Base-by-base conservation (phyloP, 1,140 invertebrate genomes). In the Ridgeia piscesae region DNA sequence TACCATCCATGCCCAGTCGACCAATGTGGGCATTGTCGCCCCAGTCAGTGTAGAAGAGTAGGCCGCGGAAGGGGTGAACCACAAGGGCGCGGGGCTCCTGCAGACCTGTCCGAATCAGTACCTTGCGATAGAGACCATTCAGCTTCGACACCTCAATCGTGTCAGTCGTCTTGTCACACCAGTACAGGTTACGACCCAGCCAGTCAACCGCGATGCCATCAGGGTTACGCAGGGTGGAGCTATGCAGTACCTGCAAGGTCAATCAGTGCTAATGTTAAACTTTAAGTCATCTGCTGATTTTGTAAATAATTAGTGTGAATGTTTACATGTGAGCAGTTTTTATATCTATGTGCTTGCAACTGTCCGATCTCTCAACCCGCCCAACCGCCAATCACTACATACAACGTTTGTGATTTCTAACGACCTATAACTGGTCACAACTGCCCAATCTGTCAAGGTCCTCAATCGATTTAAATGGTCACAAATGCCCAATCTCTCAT, bases 1-100 rank as follows among this genome's bases (percentile, higher is more conserved):
- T 97, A 0, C 99, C 99, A 95, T 99, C 99, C 98, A 99, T 98
- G 34, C 98, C 98, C 6, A 99, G 97, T 93, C 99, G 96, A 91
- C 99, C 99, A 92, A 99, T 98, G 9, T 99, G 96, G 0, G 99
- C 99, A 96, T 99, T 98, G 94, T 99, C 98, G 50, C 99, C 99
- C 99, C 99, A 99, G 95, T 99, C 99, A 0, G 98, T 99, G 98
- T 99, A 99, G 96, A 99, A 99, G 9, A 99, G 96, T 97, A 94
- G 94, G n/a, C 95, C 95, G 34, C 94, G 93, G 34, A 97, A 97
- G 0, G 99, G 99, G 96, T 99, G 98, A 34, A 99, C 95, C 94
- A 98, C 98, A 97, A 99, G 98, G 0, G 99, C 98, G 94, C 99
- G 96, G 0, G 99, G 99, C 93, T 95, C 94, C 98, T 96, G 95